Evolutionary conservation across 30 jellyfish, hydroid and myxozoan genomes (phyloP).

Genomic region (Aurelia aurita): DNA sequence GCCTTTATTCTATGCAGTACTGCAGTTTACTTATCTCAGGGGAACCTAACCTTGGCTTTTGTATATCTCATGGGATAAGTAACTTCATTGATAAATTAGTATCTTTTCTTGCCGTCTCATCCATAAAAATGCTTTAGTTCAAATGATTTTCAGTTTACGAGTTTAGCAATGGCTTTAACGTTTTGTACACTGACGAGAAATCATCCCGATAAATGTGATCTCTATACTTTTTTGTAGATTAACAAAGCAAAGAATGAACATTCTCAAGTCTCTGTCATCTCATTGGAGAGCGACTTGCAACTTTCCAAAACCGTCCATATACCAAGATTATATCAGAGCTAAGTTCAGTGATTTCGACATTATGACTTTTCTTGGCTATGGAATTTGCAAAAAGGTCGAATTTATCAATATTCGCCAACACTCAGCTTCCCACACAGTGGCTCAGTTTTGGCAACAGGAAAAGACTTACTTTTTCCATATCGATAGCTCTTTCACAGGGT

Average conservation of each 20-base stretch:
- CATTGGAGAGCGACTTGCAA: conserved; percentile 49
- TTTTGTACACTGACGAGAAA: too few species aligned
- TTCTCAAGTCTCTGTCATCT: neutral
- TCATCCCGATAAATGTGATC: too few species aligned
- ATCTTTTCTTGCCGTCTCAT: too few species aligned
- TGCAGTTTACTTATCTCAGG: too few species aligned
- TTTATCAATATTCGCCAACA: conserved; percentile 3
- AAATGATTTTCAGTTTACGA: too few species aligned
- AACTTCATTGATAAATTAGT: too few species aligned
- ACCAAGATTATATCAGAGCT: conserved; percentile 12
- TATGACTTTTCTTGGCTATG: neutral
- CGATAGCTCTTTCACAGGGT: neutral
- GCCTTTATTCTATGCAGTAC: too few species aligned
- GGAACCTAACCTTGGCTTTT: too few species aligned
- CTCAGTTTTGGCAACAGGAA: neutral
- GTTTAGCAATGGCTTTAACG: too few species aligned
- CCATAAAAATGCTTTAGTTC: too few species aligned
- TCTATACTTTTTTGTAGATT: neutral
- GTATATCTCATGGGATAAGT: too few species aligned
- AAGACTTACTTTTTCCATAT: neutral
- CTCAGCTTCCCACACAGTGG: neutral
- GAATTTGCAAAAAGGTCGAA: neutral
- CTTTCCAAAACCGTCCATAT: neutral
- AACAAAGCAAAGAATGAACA: neutral
- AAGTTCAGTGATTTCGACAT: neutral